phyloP scores from a whole-genome alignment of 2,797 vertebrate species.

The Melanogrammus aeglefinus region DNA sequence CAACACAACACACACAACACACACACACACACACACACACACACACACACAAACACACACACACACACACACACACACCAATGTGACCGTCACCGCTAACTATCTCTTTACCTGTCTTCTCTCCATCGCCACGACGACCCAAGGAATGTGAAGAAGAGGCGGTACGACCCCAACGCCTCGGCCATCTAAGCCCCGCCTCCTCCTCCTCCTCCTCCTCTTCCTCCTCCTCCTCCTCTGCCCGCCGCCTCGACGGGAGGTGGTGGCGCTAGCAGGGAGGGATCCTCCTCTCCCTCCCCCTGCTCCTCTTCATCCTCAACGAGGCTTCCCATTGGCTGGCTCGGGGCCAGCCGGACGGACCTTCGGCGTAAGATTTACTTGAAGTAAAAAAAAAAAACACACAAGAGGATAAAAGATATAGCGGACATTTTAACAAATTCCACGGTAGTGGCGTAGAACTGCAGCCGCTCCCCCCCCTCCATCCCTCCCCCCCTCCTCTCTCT shows the following conservation, averaged over 20 bases:
- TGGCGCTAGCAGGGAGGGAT: background rate
- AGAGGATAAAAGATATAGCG: constrained; percentile 66
- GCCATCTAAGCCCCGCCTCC: constrained; percentile 80
- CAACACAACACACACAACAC: too few species aligned
- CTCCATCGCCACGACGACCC: constrained; percentile 47
- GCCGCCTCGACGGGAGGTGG: background rate
- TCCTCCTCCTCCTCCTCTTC: background rate
- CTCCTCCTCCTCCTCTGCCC: background rate
- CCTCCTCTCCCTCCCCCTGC: background rate
- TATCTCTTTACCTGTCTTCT: constrained; percentile 71
- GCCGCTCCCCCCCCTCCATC: constrained; percentile 59
- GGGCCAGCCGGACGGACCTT: constrained; percentile 75
- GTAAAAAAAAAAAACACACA: constrained; percentile 2
- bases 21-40: too few species aligned
- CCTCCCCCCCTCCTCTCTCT: constrained; percentile 32
- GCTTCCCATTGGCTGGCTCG: constrained; percentile 70
- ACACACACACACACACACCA: constrained; percentile 1
- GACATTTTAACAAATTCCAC: constrained; percentile 75
- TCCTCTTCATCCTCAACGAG: constrained; percentile 36
- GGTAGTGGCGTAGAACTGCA: constrained; percentile 74
- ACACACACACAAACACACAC: too few species aligned
- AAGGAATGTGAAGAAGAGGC: constrained; percentile 98
- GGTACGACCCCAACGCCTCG: constrained; percentile 88
- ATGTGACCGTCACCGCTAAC: constrained; percentile 5
- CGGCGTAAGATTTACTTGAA: constrained; percentile 49